Conservation (phyloP, 2,113 vertebrate species). For the Pipa parva region DNA sequence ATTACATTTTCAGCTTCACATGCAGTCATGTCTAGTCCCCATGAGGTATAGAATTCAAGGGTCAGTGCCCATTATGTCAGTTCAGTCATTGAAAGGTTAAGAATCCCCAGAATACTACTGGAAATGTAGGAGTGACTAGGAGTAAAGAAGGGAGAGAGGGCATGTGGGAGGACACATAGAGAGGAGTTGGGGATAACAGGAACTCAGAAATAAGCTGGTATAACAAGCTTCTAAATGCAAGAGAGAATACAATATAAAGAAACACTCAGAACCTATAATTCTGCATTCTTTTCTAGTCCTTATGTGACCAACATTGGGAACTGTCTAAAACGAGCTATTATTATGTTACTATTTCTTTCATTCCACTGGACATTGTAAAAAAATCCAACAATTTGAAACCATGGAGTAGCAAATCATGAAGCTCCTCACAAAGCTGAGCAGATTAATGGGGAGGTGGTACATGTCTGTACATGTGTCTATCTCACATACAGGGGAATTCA, state of each 20-base stretch:
- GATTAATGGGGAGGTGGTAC: constrained; percentile 24
- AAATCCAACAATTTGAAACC: constrained; percentile 19
- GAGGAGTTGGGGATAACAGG: not conserved
- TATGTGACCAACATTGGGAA: constrained; percentile 2
- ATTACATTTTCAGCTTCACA: not conserved
- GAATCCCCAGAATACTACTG: not conserved
- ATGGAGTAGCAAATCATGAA: constrained; percentile 17
- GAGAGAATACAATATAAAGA: not conserved
- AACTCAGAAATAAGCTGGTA: not conserved
- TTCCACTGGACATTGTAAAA: constrained; percentile 6
- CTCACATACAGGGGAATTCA: too few species aligned
- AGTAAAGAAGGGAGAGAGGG: constrained; percentile 9
- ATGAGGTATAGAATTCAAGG: not conserved
- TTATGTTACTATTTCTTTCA: constrained; percentile 7
- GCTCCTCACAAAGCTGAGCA: constrained; percentile 17
- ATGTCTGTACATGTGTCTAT: not conserved
- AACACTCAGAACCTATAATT: not conserved
- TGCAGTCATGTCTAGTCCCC: constrained; percentile 1
- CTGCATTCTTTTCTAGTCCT: constrained; percentile 7
- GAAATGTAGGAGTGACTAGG: not conserved
- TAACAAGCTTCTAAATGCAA: constrained; percentile 10
- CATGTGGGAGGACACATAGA: too few species aligned
- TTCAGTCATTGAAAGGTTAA: not conserved
- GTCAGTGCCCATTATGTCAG: not conserved
- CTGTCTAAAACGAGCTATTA: not conserved